These are phyloP conservation scores for Thunnus albacares DNA, from an alignment of 2,797 vertebrate species.

Conservation along the genomic window DNA sequence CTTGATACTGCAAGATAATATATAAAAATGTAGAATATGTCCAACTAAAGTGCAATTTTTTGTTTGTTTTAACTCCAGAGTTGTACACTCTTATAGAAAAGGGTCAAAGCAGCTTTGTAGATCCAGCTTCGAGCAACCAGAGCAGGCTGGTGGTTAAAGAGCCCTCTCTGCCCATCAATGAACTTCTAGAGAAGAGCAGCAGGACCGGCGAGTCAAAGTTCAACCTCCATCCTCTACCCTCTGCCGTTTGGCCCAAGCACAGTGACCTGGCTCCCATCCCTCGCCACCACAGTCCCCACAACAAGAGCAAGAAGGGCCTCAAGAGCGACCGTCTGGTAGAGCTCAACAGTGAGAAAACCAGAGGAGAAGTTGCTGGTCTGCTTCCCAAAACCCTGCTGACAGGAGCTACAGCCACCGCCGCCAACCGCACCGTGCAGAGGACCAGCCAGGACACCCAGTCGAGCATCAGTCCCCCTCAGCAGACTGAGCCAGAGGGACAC, in stretches of 20 bases:
- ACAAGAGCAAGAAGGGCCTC: conserved; percentile 84
- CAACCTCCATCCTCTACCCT: conserved; percentile 74
- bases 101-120: conserved; percentile 65
- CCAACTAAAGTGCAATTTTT: background rate
- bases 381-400: conserved; percentile 72
- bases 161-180: conserved; percentile 82
- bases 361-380: conserved; percentile 67
- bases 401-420: conserved; percentile 25
- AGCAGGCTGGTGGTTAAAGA: conserved; percentile 80
- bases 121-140: conserved; percentile 77
- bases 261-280: conserved; percentile 73
- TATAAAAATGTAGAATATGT: background rate
- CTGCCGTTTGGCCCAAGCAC: conserved; percentile 83
- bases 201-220: conserved; percentile 81
- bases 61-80: conserved; percentile 66
- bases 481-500: conserved; percentile 71
- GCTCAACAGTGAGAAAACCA: conserved; percentile 84
- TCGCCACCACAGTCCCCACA: conserved; percentile 76
- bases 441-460: conserved; percentile 66
- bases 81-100: conserved; percentile 82
- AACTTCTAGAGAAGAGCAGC: conserved; percentile 84
- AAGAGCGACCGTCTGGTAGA: conserved; percentile 82
- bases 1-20: background rate
- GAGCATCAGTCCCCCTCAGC: conserved; percentile 62
- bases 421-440: conserved; percentile 76